Percentiles rank a stretch among this genome's conserved stretches.
These are phyloP conservation scores for Azorinus chamasolen DNA, from an alignment of 2,888 invertebrate species.

Conservation along the genomic window DNA sequence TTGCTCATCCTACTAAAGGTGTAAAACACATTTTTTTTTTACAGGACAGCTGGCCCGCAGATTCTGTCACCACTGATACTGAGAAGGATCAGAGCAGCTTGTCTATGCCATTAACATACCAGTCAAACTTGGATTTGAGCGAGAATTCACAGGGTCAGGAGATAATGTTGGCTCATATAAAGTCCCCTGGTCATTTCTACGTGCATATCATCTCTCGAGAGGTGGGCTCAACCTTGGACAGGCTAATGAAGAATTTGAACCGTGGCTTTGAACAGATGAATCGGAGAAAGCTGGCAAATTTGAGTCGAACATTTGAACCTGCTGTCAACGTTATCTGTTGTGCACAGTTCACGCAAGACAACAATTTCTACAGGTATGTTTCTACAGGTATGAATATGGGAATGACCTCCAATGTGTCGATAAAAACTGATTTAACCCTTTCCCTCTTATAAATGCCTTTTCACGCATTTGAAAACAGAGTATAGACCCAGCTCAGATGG, in stretches of 20 bases:
- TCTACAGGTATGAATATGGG: too few species aligned
- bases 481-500: too few species aligned
- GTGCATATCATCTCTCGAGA: conserved; percentile 74
- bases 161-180: conserved; percentile 78
- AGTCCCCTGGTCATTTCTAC: conserved; percentile 78
- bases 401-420: too few species aligned
- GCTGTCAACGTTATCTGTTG: conserved; percentile 92
- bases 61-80: too few species aligned
- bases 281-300: conserved; percentile 59
- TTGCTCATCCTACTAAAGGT: too few species aligned
- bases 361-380: conserved; percentile 91
- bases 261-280: conserved; percentile 61
- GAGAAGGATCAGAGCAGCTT: too few species aligned
- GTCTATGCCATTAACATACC: not conserved
- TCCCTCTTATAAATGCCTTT: too few species aligned
- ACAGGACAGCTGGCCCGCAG: too few species aligned
- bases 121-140: not conserved
- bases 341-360: conserved; percentile 92
- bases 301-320: conserved; percentile 63
- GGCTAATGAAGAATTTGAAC: conserved; percentile 72
- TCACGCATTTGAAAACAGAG: too few species aligned
- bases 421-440: too few species aligned
- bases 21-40: too few species aligned
- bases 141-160: conserved; percentile 53
- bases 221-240: conserved; percentile 65